Base-by-base conservation (phyloP, 2,113 vertebrate genomes). In the Eubucco bourcierii region DNA sequence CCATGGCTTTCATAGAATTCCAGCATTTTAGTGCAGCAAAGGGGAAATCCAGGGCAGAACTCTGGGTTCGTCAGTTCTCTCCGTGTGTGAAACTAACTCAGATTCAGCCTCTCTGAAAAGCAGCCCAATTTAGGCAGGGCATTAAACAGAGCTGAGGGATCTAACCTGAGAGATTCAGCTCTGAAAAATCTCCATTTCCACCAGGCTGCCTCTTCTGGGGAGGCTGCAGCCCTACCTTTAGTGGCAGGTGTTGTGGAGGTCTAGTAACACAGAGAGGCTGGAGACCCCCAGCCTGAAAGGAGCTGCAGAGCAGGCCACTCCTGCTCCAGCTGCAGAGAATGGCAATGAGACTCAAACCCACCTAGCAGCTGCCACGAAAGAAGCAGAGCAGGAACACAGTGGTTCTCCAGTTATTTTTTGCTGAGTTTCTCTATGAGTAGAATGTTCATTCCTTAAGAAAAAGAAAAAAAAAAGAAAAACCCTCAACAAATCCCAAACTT, bases 181-280 rank as follows among this genome's bases (percentile, higher is more conserved):
- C 17, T 17, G 74, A 9, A 24, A 28, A 33, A 10, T 5, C 33
- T 29, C 53, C 17, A 2, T 4, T 28, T 14, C 5, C 33, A 34
- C 7, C 52, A 55, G 28, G 28, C 73, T 65, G 6, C 39, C 10
- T 56, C 2, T 0, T 3, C 28, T 17, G 52, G 0, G 5, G 67
- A 5, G 77, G 21, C 25, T 4, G 46, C 5, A 29, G 64, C 27
- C 7, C 37, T 1, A 14, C 31, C 71, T 6, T 12, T 4, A 66
- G n/a, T 7, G 44, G 3, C 10, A 17, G 4, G 9, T 19, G 25
- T n/a, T 12, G 2, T 2, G 4, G 2, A 12, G 15, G 59, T 4
- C 63, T 52, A 28, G 60, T 0, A 1, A 15, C 44, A 11, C 20
- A 4, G 4, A 10, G 17, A 20, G 61, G 31, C 44, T 56, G 39